These are phyloP conservation scores for Chironomus riparius DNA, from an alignment of 2,888 invertebrate species.

Conservation along the genomic window DNA sequence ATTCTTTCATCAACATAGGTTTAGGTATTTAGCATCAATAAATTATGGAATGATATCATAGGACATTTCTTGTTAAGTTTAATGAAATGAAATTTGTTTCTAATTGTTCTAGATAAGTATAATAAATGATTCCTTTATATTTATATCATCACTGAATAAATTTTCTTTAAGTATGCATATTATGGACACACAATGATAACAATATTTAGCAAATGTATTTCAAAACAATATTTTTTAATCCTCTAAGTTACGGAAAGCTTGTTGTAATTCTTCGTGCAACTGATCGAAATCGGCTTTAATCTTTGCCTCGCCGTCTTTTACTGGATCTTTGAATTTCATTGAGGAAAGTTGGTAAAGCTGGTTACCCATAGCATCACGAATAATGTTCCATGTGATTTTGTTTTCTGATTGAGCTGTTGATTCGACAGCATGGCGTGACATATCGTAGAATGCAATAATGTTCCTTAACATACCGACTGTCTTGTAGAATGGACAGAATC, in stretches of 20 bases:
- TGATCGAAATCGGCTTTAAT: slow-evolving; percentile 97
- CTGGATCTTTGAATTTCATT: slow-evolving; percentile 99
- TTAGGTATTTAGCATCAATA: not conserved
- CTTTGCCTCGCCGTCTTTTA: slow-evolving; percentile 95
- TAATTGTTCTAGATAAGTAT: not conserved
- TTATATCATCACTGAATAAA: not conserved
- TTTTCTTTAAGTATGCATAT: not conserved
- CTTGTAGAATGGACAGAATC: slow-evolving; percentile 99
- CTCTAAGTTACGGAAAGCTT: slow-evolving; percentile 96
- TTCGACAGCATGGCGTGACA: slow-evolving; percentile 96
- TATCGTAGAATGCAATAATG: slow-evolving; percentile 97
- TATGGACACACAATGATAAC: not conserved
- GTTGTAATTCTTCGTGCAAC: slow-evolving; percentile 91
- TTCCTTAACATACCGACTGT: slow-evolving; percentile 98
- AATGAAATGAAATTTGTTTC: not conserved
- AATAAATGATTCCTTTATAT: not conserved
- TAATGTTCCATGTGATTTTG: slow-evolving; percentile 97
- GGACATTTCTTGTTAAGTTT: not conserved
- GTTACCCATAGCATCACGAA: slow-evolving; percentile 93
- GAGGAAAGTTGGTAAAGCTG: slow-evolving; percentile 94
- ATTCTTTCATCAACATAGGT: not conserved
- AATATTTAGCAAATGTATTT: not conserved
- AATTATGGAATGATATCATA: not conserved
- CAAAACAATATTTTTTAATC: slow-evolving; percentile 55
- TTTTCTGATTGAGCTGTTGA: slow-evolving; percentile 97